These are phyloP conservation scores for Thomomys bottae DNA, from an alignment of 2,113 vertebrate genomes.

Conservation along the genomic window DNA sequence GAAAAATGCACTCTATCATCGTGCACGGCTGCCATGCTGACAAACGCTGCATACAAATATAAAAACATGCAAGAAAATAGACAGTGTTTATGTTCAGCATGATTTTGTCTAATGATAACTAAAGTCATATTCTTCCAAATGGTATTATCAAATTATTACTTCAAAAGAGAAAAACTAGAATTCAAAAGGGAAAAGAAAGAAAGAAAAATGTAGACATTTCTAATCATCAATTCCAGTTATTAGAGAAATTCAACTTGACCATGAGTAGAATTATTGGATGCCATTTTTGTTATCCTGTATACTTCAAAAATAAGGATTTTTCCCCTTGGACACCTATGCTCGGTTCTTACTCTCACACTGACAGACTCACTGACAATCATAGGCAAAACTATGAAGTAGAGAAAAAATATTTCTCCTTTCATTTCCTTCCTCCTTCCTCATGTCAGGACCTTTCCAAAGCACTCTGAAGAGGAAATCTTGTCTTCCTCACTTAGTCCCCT, in stretches of 20 bases:
- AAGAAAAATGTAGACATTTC: slow-evolving; percentile 21
- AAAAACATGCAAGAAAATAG: slow-evolving; percentile 83
- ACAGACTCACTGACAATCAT: not conserved
- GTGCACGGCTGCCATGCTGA: slow-evolving; percentile 89
- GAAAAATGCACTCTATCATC: slow-evolving; percentile 94
- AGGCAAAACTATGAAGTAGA: slow-evolving; percentile 24
- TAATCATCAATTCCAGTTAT: slow-evolving; percentile 50
- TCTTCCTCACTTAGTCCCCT: not conserved
- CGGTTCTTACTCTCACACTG: not conserved
- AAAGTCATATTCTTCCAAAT: slow-evolving; percentile 82
- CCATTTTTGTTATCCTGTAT: slow-evolving; percentile 42
- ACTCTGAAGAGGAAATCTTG: no score
- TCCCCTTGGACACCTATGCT: not conserved
- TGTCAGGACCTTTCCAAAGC: not conserved
- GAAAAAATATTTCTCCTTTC: not conserved
- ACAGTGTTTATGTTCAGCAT: slow-evolving; percentile 87
- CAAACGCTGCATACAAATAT: slow-evolving; percentile 89
- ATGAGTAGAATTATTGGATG: slow-evolving; percentile 43
- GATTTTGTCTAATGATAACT: slow-evolving; percentile 84
- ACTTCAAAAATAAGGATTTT: not conserved
- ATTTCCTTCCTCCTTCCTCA: not conserved
- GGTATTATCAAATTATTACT: slow-evolving; percentile 82
- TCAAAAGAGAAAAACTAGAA: slow-evolving; percentile 66
- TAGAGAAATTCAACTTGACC: slow-evolving; percentile 62
- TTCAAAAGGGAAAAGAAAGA: not conserved